Base-by-base conservation (phyloP, 1,140 invertebrate species). In the Drosophila ananassae region DNA sequence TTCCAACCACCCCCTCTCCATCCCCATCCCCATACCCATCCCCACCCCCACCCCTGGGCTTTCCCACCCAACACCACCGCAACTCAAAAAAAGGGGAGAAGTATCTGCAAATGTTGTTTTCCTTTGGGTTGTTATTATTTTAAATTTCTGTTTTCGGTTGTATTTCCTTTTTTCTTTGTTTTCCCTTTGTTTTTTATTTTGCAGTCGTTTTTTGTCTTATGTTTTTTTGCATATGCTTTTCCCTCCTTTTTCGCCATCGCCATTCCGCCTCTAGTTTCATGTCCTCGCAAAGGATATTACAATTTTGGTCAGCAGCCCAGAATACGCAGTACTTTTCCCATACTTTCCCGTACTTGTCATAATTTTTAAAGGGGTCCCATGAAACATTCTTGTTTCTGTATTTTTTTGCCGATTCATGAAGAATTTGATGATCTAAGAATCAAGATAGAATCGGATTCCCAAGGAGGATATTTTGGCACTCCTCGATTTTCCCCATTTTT, bases 41-140 rank as follows among this genome's bases (percentile, higher is more conserved):
- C 21, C 48, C 28, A 8, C 5, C 12, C 32, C 10, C 37, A 5
- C 30, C 28, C 25, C 3, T 28, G 8, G 6, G 7, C 25, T 57
- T 50, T 37, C 66, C 53, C 54, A 44, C 52, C 39, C 69, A 68
- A 69, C 56, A 13, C 44, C 41, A 74, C 56, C 61, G 46, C 67
- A 46, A 66, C 46, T 30, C 60, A 60, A 71, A 63, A 53, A 44
- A 44, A 30, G 52, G 48, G 22, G 51, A 25, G 58, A 59, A 83
- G 79, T 83, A 73, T 87, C 83, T 89, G 83, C 83, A 87, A 87
- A 87, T 89, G 83, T 87, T 87, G 83, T 87, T 89, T 87, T 87
- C 83, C 83, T 89, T 87, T 87, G 83, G 79, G 83, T 89, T 85
- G 81, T 85, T 87, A 87, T 87, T 89, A 87, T 87, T 87, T 87